These are phyloP conservation scores for Monoplex corrugatus DNA, from an alignment of 2,888 invertebrate genomes.

Conservation along the genomic window DNA sequence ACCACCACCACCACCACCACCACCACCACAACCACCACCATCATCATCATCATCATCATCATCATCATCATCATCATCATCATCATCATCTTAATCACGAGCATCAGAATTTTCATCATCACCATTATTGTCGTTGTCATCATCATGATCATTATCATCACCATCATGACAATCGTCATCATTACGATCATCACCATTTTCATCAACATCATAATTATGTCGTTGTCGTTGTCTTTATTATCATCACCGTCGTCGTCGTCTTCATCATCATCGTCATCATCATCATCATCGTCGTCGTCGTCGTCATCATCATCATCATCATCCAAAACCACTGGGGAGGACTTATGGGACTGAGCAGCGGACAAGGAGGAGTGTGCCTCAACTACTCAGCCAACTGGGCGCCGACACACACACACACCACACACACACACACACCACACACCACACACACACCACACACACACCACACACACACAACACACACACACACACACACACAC, in stretches of 20 bases:
- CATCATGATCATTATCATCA: not conserved
- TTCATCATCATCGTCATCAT: constrained; percentile 23
- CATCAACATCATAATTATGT: not conserved
- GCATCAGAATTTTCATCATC: not conserved
- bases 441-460: no score
- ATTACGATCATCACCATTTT: no score
- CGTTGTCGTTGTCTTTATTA: not conserved
- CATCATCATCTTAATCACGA: not conserved
- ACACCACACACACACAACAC: not conserved
- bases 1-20: not conserved
- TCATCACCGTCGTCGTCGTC: not conserved
- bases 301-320: not conserved
- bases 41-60: constrained; percentile 29
- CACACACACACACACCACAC: no score
- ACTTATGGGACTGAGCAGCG: not conserved
- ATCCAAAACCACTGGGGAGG: not conserved
- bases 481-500: no score
- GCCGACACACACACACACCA: no score
- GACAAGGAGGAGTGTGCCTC: not conserved
- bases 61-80: not conserved
- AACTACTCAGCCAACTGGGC: no score
- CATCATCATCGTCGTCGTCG: not conserved
- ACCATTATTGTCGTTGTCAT: not conserved
- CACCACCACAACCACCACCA: not conserved
- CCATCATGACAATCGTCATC: not conserved